Base-by-base conservation (phyloP, 2,888 invertebrate species). In the Oxyteleia sp. region DNA sequence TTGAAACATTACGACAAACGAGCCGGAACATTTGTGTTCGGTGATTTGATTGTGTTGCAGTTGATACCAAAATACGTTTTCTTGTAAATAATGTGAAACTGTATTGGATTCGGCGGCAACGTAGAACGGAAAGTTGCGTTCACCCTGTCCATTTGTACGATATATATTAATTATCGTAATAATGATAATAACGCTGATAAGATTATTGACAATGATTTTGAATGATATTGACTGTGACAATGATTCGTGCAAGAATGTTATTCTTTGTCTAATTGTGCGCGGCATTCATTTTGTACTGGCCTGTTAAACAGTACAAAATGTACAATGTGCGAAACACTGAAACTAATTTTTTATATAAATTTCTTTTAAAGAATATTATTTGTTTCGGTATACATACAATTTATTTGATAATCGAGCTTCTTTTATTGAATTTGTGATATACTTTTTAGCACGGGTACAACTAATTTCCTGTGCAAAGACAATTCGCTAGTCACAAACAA, bases 111-210 rank as follows among this genome's bases (percentile, higher is more conserved):
- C 23, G 23, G 41, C 35, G 49, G 15, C 26, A 51, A 49, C 18
- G 23, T 64, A 4, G n/a, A 15, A 18, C 15, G 29, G 16, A 35
- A 61, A 29, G 49, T 51, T 61, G 23, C 41, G 53, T 47, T 47
- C 35, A 55, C 29, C 47, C 13, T 80, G 64, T 84, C 71, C 45
- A 75, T 84, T 84, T 72, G 59, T 83, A 83, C 29, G 32, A 80
- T 72, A 79, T 47, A 51, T 64, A 49, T 49, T 64, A 11, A 45
- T 61, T 16, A 29, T 32, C 16, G 53, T 55, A 16, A 53, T 43
- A 32, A 55, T 55, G 18, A 55, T 53, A 32, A 59, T 41, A 47
- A 26, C 16, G 45, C 18, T 18, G 47, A 13, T 20, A 32, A 35
- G n/a, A 23, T 23, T 23, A 23, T 23, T 32, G 26, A 64, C 29